Evolutionary conservation across 2,113 vertebrate genomes (phyloP).

Genomic region (human (Homo sapiens)): GRCh38 chr18:78440501-78441000

Average conservation of each 20-base stretch:
- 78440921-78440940: background rate
- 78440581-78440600: background rate
- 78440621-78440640: background rate
- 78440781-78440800: accelerated
- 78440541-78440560: accelerated
- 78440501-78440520: accelerated
- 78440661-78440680: background rate
- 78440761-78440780: background rate
- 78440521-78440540: accelerated
- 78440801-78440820: accelerated
- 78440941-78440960: background rate
- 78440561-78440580: accelerated
- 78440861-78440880: background rate
- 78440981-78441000: background rate
- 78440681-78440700: accelerated
- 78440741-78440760: accelerated
- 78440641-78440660: background rate
- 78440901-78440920: background rate
- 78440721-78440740: background rate
- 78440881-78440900: background rate
- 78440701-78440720: accelerated
- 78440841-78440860: background rate
- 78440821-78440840: background rate
- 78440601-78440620: background rate
- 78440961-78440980: background rate